A percentile compares a stretch with the other conserved stretches of the same genome.
phyloP scores from a whole-genome alignment of 2,888 invertebrate genomes.

The Rhagonycha fulva region DNA sequence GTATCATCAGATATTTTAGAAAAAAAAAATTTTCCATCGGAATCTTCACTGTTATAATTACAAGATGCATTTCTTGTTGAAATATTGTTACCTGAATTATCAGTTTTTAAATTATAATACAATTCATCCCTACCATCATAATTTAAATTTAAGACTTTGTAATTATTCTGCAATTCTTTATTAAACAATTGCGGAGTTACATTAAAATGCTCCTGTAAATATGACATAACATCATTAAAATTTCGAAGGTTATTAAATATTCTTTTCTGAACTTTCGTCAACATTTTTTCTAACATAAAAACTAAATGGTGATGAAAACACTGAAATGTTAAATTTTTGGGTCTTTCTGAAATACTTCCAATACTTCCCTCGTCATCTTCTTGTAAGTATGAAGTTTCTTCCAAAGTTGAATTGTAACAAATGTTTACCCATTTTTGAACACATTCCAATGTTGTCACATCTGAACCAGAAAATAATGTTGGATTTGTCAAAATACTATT shows the following conservation, averaged over 20 bases:
- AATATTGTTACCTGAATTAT: neutral
- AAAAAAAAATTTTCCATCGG: constrained; percentile 48
- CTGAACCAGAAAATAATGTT: constrained; percentile 77
- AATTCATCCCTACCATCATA: constrained; percentile 39
- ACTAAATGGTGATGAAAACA: constrained; percentile 95
- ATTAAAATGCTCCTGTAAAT: constrained; percentile 65
- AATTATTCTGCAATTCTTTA: constrained; percentile 39
- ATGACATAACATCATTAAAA: constrained; percentile 71
- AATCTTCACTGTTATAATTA: constrained; percentile 34
- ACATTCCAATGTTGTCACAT: constrained; percentile 74
- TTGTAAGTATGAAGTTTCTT: constrained; percentile 26
- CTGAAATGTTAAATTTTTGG: constrained; percentile 71
- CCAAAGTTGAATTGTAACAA: constrained; percentile 59
- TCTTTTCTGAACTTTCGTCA: constrained; percentile 72
- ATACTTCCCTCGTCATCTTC: neutral
- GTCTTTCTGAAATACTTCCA: constrained; percentile 55
- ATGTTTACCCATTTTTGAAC: constrained; percentile 81
- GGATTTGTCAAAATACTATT: constrained; percentile 91
- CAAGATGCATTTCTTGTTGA: constrained; percentile 11
- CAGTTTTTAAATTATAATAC: constrained; percentile 40
- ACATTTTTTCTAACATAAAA: constrained; percentile 88
- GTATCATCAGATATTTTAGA: constrained; percentile 32
- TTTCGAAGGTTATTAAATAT: constrained; percentile 78
- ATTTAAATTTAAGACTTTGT: constrained; percentile 37
- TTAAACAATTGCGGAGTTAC: constrained; percentile 52